Percentiles rank a stretch among this genome's conserved stretches.
These are phyloP conservation scores for Caradrina clavipalpis DNA, from an alignment of 2,888 invertebrate genomes.

Conservation along the genomic window DNA sequence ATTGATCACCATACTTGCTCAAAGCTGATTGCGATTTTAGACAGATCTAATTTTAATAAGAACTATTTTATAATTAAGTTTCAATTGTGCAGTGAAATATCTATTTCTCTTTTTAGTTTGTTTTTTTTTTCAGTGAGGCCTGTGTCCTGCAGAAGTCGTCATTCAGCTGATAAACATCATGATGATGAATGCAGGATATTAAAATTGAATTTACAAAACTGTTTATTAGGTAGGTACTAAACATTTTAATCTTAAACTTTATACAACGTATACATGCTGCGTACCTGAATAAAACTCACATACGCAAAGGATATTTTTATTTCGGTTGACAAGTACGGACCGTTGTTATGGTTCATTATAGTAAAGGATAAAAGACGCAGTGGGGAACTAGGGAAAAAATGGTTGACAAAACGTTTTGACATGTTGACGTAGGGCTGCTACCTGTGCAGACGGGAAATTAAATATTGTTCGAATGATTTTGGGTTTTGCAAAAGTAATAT, in stretches of 20 bases:
- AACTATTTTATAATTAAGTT: too few relatives aligned
- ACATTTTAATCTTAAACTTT: neutral
- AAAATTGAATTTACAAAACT: too few relatives aligned
- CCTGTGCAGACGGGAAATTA: constrained; percentile 20
- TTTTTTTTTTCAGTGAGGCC: too few relatives aligned
- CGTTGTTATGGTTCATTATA: constrained; percentile 76
- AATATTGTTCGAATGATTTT: constrained; percentile 27
- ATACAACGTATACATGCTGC: neutral
- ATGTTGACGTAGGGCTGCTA: constrained; percentile 73
- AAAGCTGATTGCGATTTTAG: too few relatives aligned
- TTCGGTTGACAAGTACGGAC: constrained; percentile 67
- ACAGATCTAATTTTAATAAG: too few relatives aligned
- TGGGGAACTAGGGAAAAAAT: constrained; percentile 69
- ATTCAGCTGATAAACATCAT: too few relatives aligned
- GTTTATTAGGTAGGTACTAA: too few relatives aligned
- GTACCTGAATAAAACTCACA: constrained; percentile 11
- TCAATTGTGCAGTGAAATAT: too few relatives aligned
- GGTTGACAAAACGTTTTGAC: constrained; percentile 76
- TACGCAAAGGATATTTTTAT: constrained; percentile 40
- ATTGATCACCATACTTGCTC: too few relatives aligned
- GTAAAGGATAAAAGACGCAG: constrained; percentile 72
- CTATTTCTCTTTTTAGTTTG: too few relatives aligned
- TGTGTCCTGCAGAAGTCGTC: too few relatives aligned
- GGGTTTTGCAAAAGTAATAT: constrained; percentile 3
- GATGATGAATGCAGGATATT: too few relatives aligned